Percentiles rank a stretch among this genome's conserved stretches.
Conservation (phyloP, 1,140 invertebrate genomes). For the Pectinophora gossypiella region DNA sequence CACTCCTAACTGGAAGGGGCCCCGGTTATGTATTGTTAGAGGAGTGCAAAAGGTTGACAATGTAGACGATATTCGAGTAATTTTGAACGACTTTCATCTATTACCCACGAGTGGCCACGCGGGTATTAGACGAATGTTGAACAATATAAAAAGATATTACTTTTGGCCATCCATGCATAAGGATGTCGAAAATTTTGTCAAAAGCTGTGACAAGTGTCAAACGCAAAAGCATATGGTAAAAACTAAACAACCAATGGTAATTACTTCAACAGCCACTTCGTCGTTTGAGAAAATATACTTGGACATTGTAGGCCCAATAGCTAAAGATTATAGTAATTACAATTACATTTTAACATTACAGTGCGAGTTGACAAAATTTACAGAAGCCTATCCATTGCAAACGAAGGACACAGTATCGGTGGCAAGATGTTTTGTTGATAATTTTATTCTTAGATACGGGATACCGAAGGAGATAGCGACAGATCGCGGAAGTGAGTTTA, state of each 20-base stretch:
- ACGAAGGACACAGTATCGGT: constrained; percentile 24
- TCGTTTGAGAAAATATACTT: constrained; percentile 15
- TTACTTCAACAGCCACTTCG: constrained; percentile 10
- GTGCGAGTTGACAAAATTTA: constrained; percentile 16
- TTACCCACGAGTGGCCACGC: constrained; percentile 28
- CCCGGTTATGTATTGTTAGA: background rate
- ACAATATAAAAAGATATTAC: constrained; percentile 27
- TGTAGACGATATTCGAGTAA: constrained; percentile 13
- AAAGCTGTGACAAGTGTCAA: constrained; percentile 11
- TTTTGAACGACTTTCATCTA: constrained; percentile 31
- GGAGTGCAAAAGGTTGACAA: background rate
- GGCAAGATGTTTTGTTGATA: constrained; percentile 21
- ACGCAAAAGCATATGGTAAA: constrained; percentile 23
- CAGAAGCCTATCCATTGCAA: constrained; percentile 21
- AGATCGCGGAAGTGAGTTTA: constrained; percentile 25
- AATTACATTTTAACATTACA: constrained; percentile 18
- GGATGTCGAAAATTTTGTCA: constrained; percentile 14
- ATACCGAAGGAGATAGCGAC: constrained; percentile 20
- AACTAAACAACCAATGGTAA: constrained; percentile 15
- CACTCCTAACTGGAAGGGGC: background rate
- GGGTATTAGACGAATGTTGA: constrained; percentile 25
- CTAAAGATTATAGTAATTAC: constrained; percentile 7
- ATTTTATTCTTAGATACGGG: constrained; percentile 26
- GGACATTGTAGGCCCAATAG: constrained; percentile 22
- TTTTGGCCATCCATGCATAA: constrained; percentile 17